Evolutionary conservation across 1,140 invertebrate species (phyloP), one percentile per base, ranked within the genome.

Genomic region (Ceratitis capitata): DNA sequence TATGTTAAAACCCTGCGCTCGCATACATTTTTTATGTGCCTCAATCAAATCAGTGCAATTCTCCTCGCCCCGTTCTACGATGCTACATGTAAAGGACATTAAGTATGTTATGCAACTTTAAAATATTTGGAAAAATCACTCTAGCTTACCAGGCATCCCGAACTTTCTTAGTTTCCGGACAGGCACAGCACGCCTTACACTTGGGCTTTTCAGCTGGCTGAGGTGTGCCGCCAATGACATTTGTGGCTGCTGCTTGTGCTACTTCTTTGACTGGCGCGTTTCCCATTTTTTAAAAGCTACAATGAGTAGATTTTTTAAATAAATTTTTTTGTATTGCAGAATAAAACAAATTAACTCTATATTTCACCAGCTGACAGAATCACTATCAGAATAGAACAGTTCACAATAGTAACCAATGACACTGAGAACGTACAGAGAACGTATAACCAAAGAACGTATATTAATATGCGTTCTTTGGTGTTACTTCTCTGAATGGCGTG

Each of bases 21-120:
- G 95, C 98, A 99, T 98, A 92, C 98, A 99, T 88, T 96, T 94
- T 93, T 98, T 98, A 91, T 99, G 98, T 39, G 98, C 98, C 93
- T 99, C 98, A 86, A 99, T 99, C 29, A 98, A 92, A 78, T 95
- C 93, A 61, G 94, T 93, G 91, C 98, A 99, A 88, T 98, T 96
- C 91, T 97, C 97, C 94, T 99, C 97, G 0, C 98, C 98, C 87
- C 96, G 96, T 91, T 98, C 95, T 51, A 99, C 95, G 83, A 99
- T 98, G 90, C 98, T 98, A 93, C 95, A 88, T 89, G n/a, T n/a
- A 86, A 91, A 90, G 14, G 51, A 35, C 47, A 87, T 47, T 42
- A 16, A 14, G 3, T 26, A 47, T 29, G 19, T 42, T 56, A 32
- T 23, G n/a, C n/a, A 39, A 56, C 10, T 3, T 9, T 10, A 58